Evolutionary conservation across 1,140 invertebrate genomes (phyloP).

Genomic region (Dufourea novaeangliae): DNA sequence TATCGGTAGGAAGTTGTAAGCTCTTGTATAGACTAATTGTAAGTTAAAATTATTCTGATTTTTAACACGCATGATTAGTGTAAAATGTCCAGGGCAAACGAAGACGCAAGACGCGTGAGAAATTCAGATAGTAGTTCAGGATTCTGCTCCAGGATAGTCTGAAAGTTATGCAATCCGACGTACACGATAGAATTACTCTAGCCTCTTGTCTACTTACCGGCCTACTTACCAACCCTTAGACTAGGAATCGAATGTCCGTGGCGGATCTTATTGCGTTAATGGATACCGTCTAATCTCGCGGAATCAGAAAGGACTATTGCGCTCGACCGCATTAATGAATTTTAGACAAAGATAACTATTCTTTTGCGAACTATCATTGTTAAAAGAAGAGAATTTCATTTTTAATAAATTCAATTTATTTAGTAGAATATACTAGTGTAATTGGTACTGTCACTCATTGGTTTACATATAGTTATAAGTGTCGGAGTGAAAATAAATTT

Average conservation of each 20-base stretch:
- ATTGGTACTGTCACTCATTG: no score
- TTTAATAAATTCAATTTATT: no score
- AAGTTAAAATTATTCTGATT: background rate
- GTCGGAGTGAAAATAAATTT: no score
- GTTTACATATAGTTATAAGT: no score
- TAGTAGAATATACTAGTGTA: no score
- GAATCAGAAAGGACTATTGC: slow-evolving; percentile 5
- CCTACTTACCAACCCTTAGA: slow-evolving; percentile 64
- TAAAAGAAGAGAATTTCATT: no score
- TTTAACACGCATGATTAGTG: background rate
- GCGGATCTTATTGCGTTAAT: slow-evolving; percentile 69
- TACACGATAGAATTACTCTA: slow-evolving; percentile 69
- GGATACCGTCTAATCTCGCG: slow-evolving; percentile 49
- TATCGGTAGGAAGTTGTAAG: background rate
- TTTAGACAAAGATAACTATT: background rate
- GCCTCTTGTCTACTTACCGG: slow-evolving; percentile 66
- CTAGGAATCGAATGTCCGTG: slow-evolving; percentile 70
- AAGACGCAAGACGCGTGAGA: slow-evolving; percentile 6
- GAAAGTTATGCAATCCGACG: slow-evolving; percentile 55
- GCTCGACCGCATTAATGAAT: slow-evolving; percentile 30
- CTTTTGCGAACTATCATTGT: background rate
- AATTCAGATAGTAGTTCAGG: background rate
- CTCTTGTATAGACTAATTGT: background rate
- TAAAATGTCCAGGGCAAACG: background rate
- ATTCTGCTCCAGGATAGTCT: slow-evolving; percentile 2